phyloP scores from a whole-genome alignment of 2,888 invertebrate species.

The Lamellibrachia satsuma region DNA sequence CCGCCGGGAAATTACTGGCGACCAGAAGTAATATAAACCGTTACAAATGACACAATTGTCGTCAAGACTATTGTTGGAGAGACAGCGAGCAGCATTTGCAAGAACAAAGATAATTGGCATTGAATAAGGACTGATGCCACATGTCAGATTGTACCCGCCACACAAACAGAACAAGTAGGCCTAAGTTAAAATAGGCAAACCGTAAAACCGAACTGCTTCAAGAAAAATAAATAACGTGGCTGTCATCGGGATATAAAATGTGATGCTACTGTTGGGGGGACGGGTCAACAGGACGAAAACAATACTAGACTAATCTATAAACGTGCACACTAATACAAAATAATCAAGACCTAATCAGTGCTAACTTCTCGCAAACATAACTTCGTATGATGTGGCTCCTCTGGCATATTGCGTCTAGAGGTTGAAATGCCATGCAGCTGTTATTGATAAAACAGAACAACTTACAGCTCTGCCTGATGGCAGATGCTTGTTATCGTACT shows the following conservation, averaged over 20 bases:
- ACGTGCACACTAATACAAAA: background rate
- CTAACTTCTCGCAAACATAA: background rate
- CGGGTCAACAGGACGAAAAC: background rate
- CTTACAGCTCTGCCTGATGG: background rate
- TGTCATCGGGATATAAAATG: too few species aligned
- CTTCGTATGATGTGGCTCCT: background rate
- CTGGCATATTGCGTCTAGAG: background rate
- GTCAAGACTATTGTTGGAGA: background rate
- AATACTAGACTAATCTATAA: background rate
- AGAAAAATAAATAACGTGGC: too few species aligned
- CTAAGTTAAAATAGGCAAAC: too few species aligned
- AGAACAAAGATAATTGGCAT: background rate
- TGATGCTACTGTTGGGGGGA: background rate
- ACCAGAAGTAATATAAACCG: background rate
- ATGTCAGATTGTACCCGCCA: too few species aligned
- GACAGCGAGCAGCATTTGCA: background rate
- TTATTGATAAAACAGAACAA: background rate
- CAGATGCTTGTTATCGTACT: background rate
- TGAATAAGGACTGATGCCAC: too few species aligned
- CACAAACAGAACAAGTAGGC: too few species aligned
- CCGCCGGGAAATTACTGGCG: background rate
- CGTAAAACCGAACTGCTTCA: too few species aligned
- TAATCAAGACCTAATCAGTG: background rate
- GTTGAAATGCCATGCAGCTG: background rate
- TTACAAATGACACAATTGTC: background rate